These are phyloP conservation scores for Gadus chalcogrammus DNA, from an alignment of 2,113 vertebrate genomes.

Conservation along the genomic window DNA sequence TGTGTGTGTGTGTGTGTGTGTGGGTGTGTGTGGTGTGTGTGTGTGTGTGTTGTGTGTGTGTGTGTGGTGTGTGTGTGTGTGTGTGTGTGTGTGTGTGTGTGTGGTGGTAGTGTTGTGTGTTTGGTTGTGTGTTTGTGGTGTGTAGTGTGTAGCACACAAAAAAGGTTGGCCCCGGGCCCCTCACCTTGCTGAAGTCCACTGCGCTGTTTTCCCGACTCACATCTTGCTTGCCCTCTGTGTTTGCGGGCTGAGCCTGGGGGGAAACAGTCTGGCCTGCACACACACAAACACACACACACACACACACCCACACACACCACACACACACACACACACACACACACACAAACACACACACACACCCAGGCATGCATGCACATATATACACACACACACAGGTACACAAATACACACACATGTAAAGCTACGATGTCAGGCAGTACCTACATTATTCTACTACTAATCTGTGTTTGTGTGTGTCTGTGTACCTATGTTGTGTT, in stretches of 20 bases:
- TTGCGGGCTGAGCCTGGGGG: constrained; percentile 85
- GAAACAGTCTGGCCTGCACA: constrained; percentile 89
- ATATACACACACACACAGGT: constrained; percentile 21
- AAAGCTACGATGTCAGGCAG: constrained; percentile 12
- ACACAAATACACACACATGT: constrained; percentile 1
- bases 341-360: constrained; percentile 8
- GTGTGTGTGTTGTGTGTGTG: too few species aligned
- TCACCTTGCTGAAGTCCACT: constrained; percentile 98
- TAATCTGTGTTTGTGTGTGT: too few species aligned
- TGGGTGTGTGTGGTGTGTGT: background rate
- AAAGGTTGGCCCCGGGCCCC: constrained; percentile 40
- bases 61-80: too few species aligned
- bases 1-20: constrained; percentile 30
- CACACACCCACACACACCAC: constrained; percentile 13
- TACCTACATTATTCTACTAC: too few species aligned
- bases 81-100: too few species aligned
- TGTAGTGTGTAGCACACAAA: too few species aligned
- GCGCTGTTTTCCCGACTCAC: constrained; percentile 97
- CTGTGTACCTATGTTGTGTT: too few species aligned
- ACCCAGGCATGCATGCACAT: too few species aligned
- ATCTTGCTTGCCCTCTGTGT: constrained; percentile 85
- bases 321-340: constrained; percentile 2
- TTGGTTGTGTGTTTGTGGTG: too few species aligned
- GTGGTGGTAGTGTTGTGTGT: too few species aligned
- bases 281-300: constrained; percentile 41